Base-by-base conservation (phyloP, 2,888 invertebrate species). In the Lordiphosa andalusiaca region DNA sequence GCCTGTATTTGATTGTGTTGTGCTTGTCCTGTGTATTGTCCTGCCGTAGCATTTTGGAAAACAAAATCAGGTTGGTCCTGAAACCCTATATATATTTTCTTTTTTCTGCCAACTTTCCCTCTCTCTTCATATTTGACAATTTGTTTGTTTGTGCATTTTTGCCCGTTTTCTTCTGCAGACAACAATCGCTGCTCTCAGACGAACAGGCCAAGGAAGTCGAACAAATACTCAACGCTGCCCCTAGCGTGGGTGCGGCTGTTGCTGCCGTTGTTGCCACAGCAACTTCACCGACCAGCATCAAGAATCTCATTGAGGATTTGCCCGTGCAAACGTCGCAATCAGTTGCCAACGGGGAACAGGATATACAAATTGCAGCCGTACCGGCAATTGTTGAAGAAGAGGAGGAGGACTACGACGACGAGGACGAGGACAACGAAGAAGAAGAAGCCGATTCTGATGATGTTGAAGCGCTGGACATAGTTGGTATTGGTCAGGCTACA, bases 121-220 rank as follows among this genome's bases (percentile, higher is more conserved):
- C 19, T 44, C n/a, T 19, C 9, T 10, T 13, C 9, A 30, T 9
- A 30, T 30, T 21, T 30, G 50, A 13, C 53, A 25, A 41, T 47
- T n/a, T n/a, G n/a, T n/a, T n/a, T 56, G 33, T 44, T 16, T 38
- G 42, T 30, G 19, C 23, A 53, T 44, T 44, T 44, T 48, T 88
- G 25, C 25, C 25, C 25, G 6, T 25, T 23, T 25, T 25, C 25
- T 25, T 25, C 25, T 25, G 67, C 90, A 95, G 95, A 90, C 94
- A 94, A 92, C 95, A 95, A 90, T 93, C 93, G 87, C 91, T 95
- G 86, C 91, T 95, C 86, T 95, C 95, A 62, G 96, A 96, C 89
- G 96, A 96, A 90, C 96, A 96, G 90, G 96, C 96, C 73, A 95
- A 95, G 89, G 96, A 96, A 91, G 95, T 96, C 73, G 94, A 94